Base-by-base conservation (phyloP, 1,140 invertebrate species). In the Cyclargus thomasi region DNA sequence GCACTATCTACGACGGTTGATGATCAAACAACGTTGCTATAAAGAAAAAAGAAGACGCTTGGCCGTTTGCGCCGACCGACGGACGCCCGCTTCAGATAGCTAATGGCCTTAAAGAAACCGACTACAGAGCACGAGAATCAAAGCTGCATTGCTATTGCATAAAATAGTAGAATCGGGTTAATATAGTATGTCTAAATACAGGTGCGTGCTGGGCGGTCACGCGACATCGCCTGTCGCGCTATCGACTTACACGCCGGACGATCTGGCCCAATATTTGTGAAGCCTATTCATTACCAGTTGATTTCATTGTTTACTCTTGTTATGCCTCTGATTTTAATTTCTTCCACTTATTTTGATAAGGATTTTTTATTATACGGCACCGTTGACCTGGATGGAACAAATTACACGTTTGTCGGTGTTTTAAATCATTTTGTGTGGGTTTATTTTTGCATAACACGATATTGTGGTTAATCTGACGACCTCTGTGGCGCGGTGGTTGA, bases 221-320 rank as follows among this genome's bases (percentile, higher is more conserved):
- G 84, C 84, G 73, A 88, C 71, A 67, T 85, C 70, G 82, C 84
- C 81, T 86, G 83, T 63, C 74, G 67, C 78, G 67, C 78, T 86
- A 88, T 88, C 84, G 78, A 81, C 81, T 88, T 86, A 86, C 84
- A 88, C 82, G 77, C 81, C 82, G 82, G 83, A 83, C 81, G 85
- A 83, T 82, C 77, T 85, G 81, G 71, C 81, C 76, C 79, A 86
- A 88, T 86, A 85, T 88, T 86, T 86, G 84, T 86, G 80, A 81
- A 83, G 73, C 78, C 80, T 82, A 83, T 83, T 86, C 79, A 85
- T 86, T 85, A 83, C 76, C 84, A 20, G 17, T 59, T 84, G 81
- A 72, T 82, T 86, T 85, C 77, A 80, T 83, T 78, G 79, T 84
- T 83, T 78, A 76, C 76, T 80, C 74, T 77, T 81, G 74, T 81